Percentiles rank a stretch among this genome's conserved stretches.
Conservation (phyloP, 37 sponge, comb jelly and placozoan species). For the Oopsacas minuta region DNA sequence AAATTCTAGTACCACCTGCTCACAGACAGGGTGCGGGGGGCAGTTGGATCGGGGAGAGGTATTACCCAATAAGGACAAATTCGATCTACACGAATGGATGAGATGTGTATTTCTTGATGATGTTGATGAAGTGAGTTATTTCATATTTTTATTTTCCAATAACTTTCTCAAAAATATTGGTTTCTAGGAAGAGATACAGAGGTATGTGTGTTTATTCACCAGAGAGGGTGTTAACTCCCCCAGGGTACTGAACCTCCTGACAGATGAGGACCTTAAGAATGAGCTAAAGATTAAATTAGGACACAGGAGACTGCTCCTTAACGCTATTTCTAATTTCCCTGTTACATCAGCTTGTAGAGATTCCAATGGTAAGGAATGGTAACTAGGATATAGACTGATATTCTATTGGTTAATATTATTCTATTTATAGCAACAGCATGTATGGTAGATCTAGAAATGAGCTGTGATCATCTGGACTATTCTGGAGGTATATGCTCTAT, state of each 20-base stretch:
- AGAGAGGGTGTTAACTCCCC: background rate
- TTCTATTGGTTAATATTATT: background rate
- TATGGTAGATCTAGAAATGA: background rate
- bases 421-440: background rate
- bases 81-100: background rate
- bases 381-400: background rate
- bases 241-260: background rate
- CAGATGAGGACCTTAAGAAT: background rate
- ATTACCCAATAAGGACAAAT: background rate
- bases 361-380: background rate
- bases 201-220: background rate
- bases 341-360: background rate
- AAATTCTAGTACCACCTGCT: too few species aligned
- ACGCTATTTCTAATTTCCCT: background rate
- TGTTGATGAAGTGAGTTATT: background rate
- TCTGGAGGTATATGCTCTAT: background rate
- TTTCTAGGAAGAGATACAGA: conserved; percentile 1
- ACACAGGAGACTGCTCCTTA: background rate
- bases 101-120: background rate
- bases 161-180: background rate
- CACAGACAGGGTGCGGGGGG: background rate
- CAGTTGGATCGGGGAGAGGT: background rate
- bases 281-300: background rate
- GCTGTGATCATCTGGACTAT: background rate
- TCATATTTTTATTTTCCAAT: background rate